Base-by-base conservation (phyloP, 2,888 invertebrate species). In the Notocelia uddmanniana region DNA sequence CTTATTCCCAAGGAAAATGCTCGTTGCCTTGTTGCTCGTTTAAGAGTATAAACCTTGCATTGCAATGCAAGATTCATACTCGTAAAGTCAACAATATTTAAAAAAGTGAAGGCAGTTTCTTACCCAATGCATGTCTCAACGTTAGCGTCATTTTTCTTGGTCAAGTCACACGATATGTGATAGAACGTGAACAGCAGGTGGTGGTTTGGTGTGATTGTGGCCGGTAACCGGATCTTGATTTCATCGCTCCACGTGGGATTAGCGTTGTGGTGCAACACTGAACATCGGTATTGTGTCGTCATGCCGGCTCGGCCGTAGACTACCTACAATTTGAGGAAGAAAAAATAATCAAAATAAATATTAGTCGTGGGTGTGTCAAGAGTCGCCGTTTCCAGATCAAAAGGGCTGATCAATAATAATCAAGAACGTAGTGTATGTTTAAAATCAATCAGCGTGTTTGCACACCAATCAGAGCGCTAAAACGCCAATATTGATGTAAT, bases 151-250 rank as follows among this genome's bases (percentile, higher is more conserved):
- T 96, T 95, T 83, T 97, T 97, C 88, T 97, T 97, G 64, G 97
- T 95, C 76, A 97, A 95, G 90, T 98, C 97, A 85, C 99, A 99
- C 74, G 98, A 98, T 74, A 99, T 97, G 88, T 99, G 99, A 84
- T 97, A 97, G 92, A 99, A 99, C 3, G 98, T 97, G 92, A 99
- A 99, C 67, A 99, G 94, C 70, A 99, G 90, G 86, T 99, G 99
- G 89, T 99, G 99, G 66, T 96, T 96, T 0, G 96, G 90, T 54
- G 97, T 96, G 64, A 99, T 92, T 75, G 97, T 96, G 19, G 97
- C 95, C 0, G 99, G 99, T 45, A 99, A 93, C 26, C 96, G 95
- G 73, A 99, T 94, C 94, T 99, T 99, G 58, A 98, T 96, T 92
- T 99, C 99, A 88, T 98, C 98, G 84, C 97, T 96, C 97, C 98